These are phyloP conservation scores for Caenorhabditis becei DNA, from an alignment of 2,888 invertebrate genomes.

Conservation along the genomic window DNA sequence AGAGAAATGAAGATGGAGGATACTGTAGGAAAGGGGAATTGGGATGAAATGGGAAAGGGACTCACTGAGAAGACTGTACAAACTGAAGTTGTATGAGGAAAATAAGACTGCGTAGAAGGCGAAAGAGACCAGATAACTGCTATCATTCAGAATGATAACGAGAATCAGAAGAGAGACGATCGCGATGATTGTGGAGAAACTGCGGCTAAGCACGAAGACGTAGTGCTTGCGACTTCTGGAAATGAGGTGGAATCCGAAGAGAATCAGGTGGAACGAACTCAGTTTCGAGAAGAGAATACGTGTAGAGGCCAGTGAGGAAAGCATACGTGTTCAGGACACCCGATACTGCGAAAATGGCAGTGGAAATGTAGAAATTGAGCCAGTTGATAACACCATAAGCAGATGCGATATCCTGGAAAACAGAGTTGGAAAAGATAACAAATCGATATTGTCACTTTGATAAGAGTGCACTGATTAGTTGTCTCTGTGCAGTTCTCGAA, in stretches of 20 bases:
- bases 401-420: slow-evolving; percentile 4
- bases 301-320: slow-evolving; percentile 6
- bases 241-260: neutral
- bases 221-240: slow-evolving; percentile 41
- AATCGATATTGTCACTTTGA: slow-evolving; percentile 10
- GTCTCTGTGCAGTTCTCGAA: slow-evolving; percentile 41
- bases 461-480: slow-evolving; percentile 26
- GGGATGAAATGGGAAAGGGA: neutral
- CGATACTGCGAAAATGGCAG: slow-evolving; percentile 6
- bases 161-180: slow-evolving; percentile 12
- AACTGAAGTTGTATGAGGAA: slow-evolving; percentile 40
- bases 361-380: slow-evolving; percentile 22
- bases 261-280: slow-evolving; percentile 5
- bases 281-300: slow-evolving; percentile 6
- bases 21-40: neutral
- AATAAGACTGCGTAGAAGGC: slow-evolving; percentile 32
- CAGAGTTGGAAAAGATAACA: neutral
- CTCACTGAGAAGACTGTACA: slow-evolving; percentile 35
- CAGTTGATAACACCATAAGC: slow-evolving; percentile 11
- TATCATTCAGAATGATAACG: neutral
- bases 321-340: slow-evolving; percentile 22
- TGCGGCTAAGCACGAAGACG: slow-evolving; percentile 39
- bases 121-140: neutral
- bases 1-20: slow-evolving; percentile 37
- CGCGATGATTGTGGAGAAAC: slow-evolving; percentile 25